Evolutionary conservation across 2,888 invertebrate genomes (phyloP).

Genomic region (Eutolmus rufibarbis): DNA sequence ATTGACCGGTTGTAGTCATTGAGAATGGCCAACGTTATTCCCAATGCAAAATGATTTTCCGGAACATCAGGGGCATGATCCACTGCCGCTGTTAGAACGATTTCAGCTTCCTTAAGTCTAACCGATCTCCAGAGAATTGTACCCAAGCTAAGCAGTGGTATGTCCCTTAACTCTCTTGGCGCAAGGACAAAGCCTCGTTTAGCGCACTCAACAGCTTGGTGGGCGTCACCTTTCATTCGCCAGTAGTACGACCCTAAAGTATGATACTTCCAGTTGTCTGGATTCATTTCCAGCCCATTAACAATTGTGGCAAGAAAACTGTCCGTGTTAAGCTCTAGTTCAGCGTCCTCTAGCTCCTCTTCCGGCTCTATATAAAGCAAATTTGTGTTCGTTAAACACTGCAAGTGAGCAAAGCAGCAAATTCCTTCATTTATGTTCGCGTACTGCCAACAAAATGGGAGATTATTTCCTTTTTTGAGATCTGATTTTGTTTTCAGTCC

Average conservation of each 20-base stretch:
- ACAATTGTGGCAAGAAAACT: slow-evolving; percentile 47
- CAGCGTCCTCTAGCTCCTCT: slow-evolving; percentile 52
- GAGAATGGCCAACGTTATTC: slow-evolving; percentile 56
- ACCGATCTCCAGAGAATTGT: slow-evolving; percentile 59
- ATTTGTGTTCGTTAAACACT: slow-evolving; percentile 53
- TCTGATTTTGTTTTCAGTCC: slow-evolving; percentile 54
- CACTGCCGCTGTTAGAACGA: slow-evolving; percentile 56
- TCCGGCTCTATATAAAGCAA: slow-evolving; percentile 56
- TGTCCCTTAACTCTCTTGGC: slow-evolving; percentile 55
- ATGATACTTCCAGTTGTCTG: slow-evolving; percentile 59
- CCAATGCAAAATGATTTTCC: slow-evolving; percentile 60
- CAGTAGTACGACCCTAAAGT: slow-evolving; percentile 60
- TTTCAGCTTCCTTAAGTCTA: slow-evolving; percentile 56
- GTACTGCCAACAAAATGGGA: slow-evolving; percentile 43
- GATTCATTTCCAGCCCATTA: slow-evolving; percentile 54
- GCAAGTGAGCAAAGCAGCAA: slow-evolving; percentile 56
- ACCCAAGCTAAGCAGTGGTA: slow-evolving; percentile 59
- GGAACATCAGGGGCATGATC: slow-evolving; percentile 57
- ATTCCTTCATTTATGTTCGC: slow-evolving; percentile 48
- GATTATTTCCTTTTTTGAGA: slow-evolving; percentile 12
- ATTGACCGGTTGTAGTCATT: slow-evolving; percentile 59
- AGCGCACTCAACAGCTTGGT: slow-evolving; percentile 59
- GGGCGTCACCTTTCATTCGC: slow-evolving; percentile 59
- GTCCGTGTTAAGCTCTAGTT: slow-evolving; percentile 49
- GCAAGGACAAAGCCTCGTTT: slow-evolving; percentile 57